These are phyloP conservation scores for Pygoscelis antarcticus DNA, from an alignment of 2,113 vertebrate genomes.

Conservation along the genomic window DNA sequence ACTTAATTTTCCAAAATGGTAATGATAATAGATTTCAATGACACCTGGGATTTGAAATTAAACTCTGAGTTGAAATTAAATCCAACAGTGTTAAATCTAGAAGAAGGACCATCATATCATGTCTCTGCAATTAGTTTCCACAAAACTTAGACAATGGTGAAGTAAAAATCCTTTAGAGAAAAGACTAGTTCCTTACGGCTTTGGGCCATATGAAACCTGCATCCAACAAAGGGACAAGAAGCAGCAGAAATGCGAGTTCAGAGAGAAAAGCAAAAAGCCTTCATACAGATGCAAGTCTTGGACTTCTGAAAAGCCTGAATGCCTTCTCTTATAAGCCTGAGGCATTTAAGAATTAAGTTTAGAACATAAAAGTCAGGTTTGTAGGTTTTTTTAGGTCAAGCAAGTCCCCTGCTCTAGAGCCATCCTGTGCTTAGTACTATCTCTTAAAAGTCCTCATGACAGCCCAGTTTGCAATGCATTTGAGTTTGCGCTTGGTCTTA, in stretches of 20 bases:
- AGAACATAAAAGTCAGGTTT: neutral
- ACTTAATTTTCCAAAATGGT: conserved; percentile 13
- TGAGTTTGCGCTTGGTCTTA: neutral
- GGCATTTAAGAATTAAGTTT: neutral
- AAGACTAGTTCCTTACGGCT: neutral
- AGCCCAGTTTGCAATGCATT: neutral
- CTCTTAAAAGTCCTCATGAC: neutral
- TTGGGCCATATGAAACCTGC: neutral
- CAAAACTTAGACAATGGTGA: neutral
- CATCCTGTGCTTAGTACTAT: neutral
- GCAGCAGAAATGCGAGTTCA: neutral
- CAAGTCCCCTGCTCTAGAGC: neutral
- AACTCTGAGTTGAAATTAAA: neutral
- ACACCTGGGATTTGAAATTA: conserved; percentile 19
- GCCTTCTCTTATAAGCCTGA: neutral
- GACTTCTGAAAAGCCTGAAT: neutral
- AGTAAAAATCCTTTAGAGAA: neutral
- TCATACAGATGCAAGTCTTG: neutral
- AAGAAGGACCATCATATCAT: neutral
- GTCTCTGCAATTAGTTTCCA: neutral
- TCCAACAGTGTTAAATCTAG: neutral
- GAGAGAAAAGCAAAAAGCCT: neutral
- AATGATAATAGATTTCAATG: neutral
- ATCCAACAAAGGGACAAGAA: neutral
- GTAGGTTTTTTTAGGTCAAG: neutral